Percentiles rank a stretch among this genome's conserved stretches.
These are phyloP conservation scores for Salvelinus fontinalis DNA, from an alignment of 2,113 vertebrate species.

Conservation along the genomic window DNA sequence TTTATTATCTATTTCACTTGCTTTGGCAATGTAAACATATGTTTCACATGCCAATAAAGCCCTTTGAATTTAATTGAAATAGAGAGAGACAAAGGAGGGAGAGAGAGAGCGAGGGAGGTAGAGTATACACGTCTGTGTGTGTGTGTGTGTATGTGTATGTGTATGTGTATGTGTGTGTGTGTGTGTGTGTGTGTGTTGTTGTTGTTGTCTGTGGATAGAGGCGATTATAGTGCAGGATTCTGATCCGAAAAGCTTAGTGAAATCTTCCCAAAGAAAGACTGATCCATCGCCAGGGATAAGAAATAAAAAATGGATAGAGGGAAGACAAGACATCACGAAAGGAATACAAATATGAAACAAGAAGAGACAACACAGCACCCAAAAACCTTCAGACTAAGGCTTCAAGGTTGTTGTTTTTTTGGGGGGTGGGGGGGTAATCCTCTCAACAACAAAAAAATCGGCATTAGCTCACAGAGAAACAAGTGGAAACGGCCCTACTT, in stretches of 20 bases:
- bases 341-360: neutral
- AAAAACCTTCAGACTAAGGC: neutral
- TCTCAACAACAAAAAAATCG: neutral
- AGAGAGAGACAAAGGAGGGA: neutral
- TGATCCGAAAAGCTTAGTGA: slow-evolving; percentile 29
- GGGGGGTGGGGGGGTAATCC: neutral
- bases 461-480: neutral
- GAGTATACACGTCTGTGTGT: no score
- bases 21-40: no score
- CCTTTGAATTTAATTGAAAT: slow-evolving; percentile 1
- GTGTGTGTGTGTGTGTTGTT: slow-evolving; percentile 32
- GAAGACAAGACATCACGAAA: neutral
- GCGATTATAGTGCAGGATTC: slow-evolving; percentile 49
- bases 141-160: neutral
- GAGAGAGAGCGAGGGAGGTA: slow-evolving; percentile 18
- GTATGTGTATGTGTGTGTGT: neutral
- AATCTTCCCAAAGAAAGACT: slow-evolving; percentile 35
- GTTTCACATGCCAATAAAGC: no score
- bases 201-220: slow-evolving; percentile 30
- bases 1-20: no score
- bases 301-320: slow-evolving; percentile 2
- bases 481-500: slow-evolving; percentile 19
- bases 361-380: neutral
- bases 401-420: neutral
- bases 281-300: slow-evolving; percentile 12